Conservation (phyloP, 2,888 invertebrate species). For the Mythimna loreyi region DNA sequence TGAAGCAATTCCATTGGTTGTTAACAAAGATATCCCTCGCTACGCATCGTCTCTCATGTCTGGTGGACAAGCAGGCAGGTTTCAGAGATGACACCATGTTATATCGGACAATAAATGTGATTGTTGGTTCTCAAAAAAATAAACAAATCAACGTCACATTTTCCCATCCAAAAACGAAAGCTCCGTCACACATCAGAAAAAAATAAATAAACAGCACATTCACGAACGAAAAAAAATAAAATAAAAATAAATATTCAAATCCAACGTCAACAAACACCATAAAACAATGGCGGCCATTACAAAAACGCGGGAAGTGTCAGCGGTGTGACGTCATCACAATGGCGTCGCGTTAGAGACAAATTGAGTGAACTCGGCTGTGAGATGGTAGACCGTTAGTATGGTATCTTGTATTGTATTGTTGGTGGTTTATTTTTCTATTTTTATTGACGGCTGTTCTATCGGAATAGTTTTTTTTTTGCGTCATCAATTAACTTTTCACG, state of each 20-base stretch:
- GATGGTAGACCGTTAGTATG: slow-evolving; percentile 9
- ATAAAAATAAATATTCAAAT: slow-evolving; percentile 40
- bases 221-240: slow-evolving; percentile 10
- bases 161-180: slow-evolving; percentile 1
- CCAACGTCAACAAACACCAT: slow-evolving; percentile 42
- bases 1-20: no score
- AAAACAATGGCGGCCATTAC: slow-evolving; percentile 49
- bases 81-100: no score
- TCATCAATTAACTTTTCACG: no score
- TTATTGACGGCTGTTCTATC: neutral
- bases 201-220: slow-evolving; percentile 13
- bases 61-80: no score
- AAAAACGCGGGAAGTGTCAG: slow-evolving; percentile 51
- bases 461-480: no score
- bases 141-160: slow-evolving; percentile 12
- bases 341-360: slow-evolving; percentile 41
- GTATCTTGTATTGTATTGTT: slow-evolving; percentile 20
- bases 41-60: no score
- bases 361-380: slow-evolving; percentile 45
- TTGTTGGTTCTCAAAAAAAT: neutral
- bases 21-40: no score
- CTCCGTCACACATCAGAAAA: slow-evolving; percentile 2
- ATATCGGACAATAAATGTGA: no score
- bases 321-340: slow-evolving; percentile 49
- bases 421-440: slow-evolving; percentile 9